Percentiles rank a stretch among this genome's conserved stretches.
phyloP scores from a whole-genome alignment of 2,888 invertebrate species.

The Parthenolecanium corni region DNA sequence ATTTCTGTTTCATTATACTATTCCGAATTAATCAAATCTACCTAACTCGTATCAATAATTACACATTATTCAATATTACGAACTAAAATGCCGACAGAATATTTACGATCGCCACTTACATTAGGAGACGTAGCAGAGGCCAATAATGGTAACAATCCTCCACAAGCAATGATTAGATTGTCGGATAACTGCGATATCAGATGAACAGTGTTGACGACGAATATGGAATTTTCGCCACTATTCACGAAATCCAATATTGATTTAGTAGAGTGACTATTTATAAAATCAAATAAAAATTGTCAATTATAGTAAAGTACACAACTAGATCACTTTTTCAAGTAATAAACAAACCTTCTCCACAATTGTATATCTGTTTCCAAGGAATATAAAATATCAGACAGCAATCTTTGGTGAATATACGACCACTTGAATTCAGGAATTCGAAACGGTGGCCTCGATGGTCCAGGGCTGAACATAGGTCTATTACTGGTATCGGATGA shows the following conservation, averaged over 20 bases:
- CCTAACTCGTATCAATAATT: no score
- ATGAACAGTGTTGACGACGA: constrained; percentile 98
- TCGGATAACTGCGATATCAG: constrained; percentile 97
- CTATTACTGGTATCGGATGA: constrained; percentile 45
- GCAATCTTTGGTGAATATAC: constrained; percentile 88
- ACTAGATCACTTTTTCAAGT: background rate
- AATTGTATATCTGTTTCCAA: constrained; percentile 96
- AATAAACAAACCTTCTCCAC: constrained; percentile 43
- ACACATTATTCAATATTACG: no score
- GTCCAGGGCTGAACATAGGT: constrained; percentile 88
- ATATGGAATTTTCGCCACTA: constrained; percentile 95
- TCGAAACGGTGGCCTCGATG: constrained; percentile 87
- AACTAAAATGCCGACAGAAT: no score
- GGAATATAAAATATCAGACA: constrained; percentile 92
- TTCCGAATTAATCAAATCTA: no score
- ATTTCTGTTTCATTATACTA: no score
- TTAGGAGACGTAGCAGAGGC: constrained; percentile 98
- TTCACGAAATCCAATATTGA: constrained; percentile 97
- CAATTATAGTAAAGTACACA: background rate
- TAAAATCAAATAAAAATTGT: constrained; percentile 20
- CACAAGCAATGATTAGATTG: constrained; percentile 96
- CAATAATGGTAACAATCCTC: constrained; percentile 86
- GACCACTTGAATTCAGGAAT: constrained; percentile 99
- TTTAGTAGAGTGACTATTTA: constrained; percentile 80
- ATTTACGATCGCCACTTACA: no score